A percentile compares a stretch with the other conserved stretches of the same genome.
These are phyloP conservation scores for Creontiades dilutus DNA, from an alignment of 2,888 invertebrate genomes.

Conservation along the genomic window DNA sequence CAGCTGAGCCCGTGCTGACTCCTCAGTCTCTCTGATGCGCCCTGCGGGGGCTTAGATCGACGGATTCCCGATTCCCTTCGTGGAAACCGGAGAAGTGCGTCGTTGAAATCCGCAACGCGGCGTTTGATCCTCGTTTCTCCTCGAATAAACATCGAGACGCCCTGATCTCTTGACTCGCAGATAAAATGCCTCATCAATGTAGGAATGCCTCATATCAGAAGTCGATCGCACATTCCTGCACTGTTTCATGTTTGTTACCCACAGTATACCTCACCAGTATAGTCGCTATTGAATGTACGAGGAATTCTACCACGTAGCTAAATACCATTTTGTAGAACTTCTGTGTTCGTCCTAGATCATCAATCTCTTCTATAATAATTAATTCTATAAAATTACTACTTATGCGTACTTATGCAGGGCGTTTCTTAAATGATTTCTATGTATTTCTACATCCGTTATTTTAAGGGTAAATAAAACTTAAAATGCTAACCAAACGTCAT, in stretches of 20 bases:
- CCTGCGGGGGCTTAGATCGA: background rate
- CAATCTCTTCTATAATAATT: too few species aligned
- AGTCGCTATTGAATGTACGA: too few species aligned
- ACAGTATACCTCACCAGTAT: too few species aligned
- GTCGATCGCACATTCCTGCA: background rate
- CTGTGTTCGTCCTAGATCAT: too few species aligned
- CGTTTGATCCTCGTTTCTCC: background rate
- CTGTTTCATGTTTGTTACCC: background rate
- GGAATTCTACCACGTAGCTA: too few species aligned
- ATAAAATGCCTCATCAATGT: slow-evolving; percentile 42
- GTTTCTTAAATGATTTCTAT: too few species aligned
- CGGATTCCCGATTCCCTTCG: background rate
- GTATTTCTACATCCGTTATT: too few species aligned
- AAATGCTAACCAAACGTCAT: too few species aligned
- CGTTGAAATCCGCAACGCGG: background rate
- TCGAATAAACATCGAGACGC: background rate
- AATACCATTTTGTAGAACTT: too few species aligned
- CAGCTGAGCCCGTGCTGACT: slow-evolving; percentile 14
- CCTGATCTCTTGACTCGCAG: background rate
- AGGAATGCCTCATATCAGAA: background rate
- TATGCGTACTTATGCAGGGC: too few species aligned
- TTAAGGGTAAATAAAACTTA: too few species aligned
- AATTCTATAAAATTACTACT: too few species aligned
- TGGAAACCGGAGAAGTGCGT: slow-evolving; percentile 14
- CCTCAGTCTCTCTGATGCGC: background rate